Percentiles rank a stretch among this genome's conserved stretches.
phyloP scores from a whole-genome alignment of 2,888 invertebrate species.

The Scrobipalpa atriplicella region DNA sequence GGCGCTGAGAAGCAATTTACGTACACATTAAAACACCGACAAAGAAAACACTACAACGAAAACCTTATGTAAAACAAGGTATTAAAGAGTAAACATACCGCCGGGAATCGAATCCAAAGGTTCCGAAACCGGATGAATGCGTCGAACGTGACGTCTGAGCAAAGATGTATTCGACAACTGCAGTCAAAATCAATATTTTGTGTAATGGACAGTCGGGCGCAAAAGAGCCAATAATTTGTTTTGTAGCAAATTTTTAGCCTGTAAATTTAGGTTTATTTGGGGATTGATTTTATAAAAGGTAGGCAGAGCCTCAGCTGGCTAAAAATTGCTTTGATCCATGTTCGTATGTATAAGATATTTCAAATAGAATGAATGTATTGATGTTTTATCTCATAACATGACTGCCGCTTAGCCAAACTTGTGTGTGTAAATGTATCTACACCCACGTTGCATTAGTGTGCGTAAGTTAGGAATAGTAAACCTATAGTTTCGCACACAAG shows the following conservation, averaged over 20 bases:
- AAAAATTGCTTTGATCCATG: too few species aligned
- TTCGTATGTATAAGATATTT: too few species aligned
- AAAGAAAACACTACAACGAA: constrained; percentile 3
- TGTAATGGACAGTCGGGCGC: background rate
- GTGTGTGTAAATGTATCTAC: too few species aligned
- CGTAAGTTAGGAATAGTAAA: too few species aligned
- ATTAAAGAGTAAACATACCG: constrained; percentile 24
- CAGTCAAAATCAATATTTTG: constrained; percentile 32
- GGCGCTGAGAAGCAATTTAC: background rate
- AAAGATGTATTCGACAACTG: constrained; percentile 27
- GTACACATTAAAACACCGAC: constrained; percentile 7
- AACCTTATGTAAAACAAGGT: background rate
- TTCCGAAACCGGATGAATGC: constrained; percentile 31
- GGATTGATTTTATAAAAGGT: too few species aligned
- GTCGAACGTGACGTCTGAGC: constrained; percentile 21
- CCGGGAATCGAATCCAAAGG: constrained; percentile 31
- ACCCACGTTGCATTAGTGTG: too few species aligned
- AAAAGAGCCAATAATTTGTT: background rate
- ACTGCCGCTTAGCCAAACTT: too few species aligned
- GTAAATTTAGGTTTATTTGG: background rate
- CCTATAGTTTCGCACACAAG: too few species aligned
- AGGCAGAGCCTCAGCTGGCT: too few species aligned
- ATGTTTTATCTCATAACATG: too few species aligned
- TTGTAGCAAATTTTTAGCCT: background rate
- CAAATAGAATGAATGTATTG: too few species aligned